Evolutionary conservation across 2,113 vertebrate genomes (phyloP), one percentile per base, ranked within the genome.

Genomic region (Leptodactylus fuscus): DNA sequence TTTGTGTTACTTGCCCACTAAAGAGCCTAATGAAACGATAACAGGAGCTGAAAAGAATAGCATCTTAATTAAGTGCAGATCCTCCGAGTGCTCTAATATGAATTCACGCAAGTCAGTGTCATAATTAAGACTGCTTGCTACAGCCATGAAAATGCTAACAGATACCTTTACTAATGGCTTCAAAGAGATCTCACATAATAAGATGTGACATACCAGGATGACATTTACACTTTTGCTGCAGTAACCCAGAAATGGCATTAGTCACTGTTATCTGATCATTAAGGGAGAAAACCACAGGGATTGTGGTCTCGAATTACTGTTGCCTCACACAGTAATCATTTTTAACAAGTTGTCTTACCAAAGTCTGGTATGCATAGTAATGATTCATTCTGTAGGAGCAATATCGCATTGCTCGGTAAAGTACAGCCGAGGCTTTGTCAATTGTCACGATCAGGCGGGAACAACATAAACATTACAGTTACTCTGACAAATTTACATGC

Each of bases 211-310:
- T 55, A 89, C 70, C 74, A 79, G 55, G 65, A 48, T 27, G 55
- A 69, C 79, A 65, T 70, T 81, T 81, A 62, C 4, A 77, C 79
- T 49, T 87, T 82, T 55, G 81, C 53, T 49, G 44, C 55, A 87
- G 49, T 86, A 85, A 80, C 46, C 87, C n/a, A 88, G 44, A 87
- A 88, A 83, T 78, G 80, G 84, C 29, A 76, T 74, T 69, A 83
- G 86, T 62, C 62, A 74, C 15, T 24, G 67, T 34, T 86, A 74
- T 83, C 69, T 73, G 60, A 78, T 82, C 53, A 86, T 84, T 83
- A 89, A 87, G 55, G 85, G 86, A 84, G 22, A 85, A 80, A 88
- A 88, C 0, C 3, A 24, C 84, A 55, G 78, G 87, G 84, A 87
- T 85, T 85, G 51, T 49, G 13, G 79, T 82, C 86, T 89, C 13